Conservation (phyloP, 1,140 invertebrate species). For the Halyomorpha halys region DNA sequence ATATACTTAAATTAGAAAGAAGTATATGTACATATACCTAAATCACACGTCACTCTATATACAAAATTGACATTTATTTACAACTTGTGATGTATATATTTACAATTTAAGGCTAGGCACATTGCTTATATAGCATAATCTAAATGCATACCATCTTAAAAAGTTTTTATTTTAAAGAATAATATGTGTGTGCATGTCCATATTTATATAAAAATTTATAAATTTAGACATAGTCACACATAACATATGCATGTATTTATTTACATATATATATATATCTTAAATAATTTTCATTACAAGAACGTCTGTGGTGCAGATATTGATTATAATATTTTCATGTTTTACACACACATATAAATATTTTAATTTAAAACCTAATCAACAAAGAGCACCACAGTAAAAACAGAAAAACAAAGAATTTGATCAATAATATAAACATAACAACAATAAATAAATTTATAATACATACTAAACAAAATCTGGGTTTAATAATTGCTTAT, state of each 20-base stretch:
- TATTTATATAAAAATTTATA: slow-evolving; percentile 18
- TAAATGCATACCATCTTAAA: slow-evolving; percentile 8
- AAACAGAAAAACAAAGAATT: too few relatives aligned
- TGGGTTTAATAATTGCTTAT: not conserved
- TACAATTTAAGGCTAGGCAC: slow-evolving; percentile 20
- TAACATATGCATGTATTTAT: not conserved
- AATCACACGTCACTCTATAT: slow-evolving; percentile 13
- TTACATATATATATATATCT: slow-evolving; percentile 9
- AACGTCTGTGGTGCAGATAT: slow-evolving; percentile 1
- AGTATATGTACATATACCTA: slow-evolving; percentile 11
- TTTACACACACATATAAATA: too few relatives aligned
- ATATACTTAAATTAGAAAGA: slow-evolving; percentile 4
- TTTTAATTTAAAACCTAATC: slow-evolving; percentile 8
- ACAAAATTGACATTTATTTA: slow-evolving; percentile 23
- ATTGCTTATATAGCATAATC: slow-evolving; percentile 15
- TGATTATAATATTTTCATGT: not conserved
- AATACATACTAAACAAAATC: not conserved
- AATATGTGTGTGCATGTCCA: slow-evolving; percentile 1
- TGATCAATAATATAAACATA: not conserved
- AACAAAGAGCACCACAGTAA: not conserved
- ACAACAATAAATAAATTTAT: not conserved
- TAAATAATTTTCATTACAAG: not conserved
- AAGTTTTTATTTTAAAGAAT: too few relatives aligned
- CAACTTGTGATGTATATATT: slow-evolving; percentile 20
- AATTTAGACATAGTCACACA: not conserved